Evolutionary conservation across 2,888 invertebrate genomes (phyloP).

Genomic region (Meteorus colon): DNA sequence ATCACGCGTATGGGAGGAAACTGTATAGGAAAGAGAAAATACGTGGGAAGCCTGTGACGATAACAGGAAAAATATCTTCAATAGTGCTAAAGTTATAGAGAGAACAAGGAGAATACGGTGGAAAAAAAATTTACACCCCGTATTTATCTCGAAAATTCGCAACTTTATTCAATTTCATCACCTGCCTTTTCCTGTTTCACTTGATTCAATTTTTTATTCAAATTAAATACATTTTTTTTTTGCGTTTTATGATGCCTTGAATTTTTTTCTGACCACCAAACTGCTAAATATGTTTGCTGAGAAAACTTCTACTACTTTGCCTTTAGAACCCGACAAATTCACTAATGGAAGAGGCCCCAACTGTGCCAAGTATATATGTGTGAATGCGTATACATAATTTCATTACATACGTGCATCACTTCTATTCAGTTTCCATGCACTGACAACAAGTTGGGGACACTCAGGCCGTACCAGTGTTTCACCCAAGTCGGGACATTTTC

Average conservation of each 20-base stretch:
- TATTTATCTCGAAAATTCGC: too few species aligned
- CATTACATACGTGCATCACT: not conserved
- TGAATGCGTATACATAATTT: not conserved
- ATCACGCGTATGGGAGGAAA: constrained; percentile 35
- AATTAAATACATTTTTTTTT: constrained; percentile 39
- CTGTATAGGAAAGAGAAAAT: constrained; percentile 1
- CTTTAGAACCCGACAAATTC: constrained; percentile 53
- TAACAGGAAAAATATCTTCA: constrained; percentile 35
- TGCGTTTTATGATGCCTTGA: constrained; percentile 46
- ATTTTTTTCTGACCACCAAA: constrained; percentile 32
- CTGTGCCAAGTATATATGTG: constrained; percentile 15
- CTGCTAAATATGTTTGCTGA: constrained; percentile 59
- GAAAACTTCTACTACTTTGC: constrained; percentile 32
- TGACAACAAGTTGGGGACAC: constrained; percentile 36
- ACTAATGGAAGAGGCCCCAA: constrained; percentile 50
- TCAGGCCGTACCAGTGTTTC: constrained; percentile 33
- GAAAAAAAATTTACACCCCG: too few species aligned
- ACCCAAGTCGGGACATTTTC: constrained; percentile 45
- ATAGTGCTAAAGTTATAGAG: not conserved
- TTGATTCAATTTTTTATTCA: constrained; percentile 18
- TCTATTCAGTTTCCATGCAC: not conserved
- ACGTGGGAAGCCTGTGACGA: constrained; percentile 30
- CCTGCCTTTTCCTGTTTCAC: constrained; percentile 42
- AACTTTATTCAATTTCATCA: not conserved
- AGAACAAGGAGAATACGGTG: too few species aligned